Base-by-base conservation (phyloP, 2,888 invertebrate species). In the Dromius quadrimaculatus region DNA sequence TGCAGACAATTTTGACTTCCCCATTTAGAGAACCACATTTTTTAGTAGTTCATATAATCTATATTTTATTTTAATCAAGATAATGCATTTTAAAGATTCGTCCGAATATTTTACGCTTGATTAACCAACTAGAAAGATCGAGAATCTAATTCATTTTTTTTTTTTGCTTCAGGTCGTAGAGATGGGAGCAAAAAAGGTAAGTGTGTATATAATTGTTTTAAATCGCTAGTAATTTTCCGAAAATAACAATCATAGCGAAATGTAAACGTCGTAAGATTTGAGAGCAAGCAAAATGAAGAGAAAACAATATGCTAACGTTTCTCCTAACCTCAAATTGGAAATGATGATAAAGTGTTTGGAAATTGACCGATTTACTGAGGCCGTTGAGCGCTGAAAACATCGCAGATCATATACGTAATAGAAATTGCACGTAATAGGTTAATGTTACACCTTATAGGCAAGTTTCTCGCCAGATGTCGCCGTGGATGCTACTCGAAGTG, bases 341-440 rank as follows among this genome's bases (percentile, higher is more conserved):
- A 15, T 54, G 50, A 54, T 54, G 50, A 54, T 54, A 54, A 54
- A 54, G 13, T 54, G 50, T 54, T 32, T 54, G 50, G 50, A 54
- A 54, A 54, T 28, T 54, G 32, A 54, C 50, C 50, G 50, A 54
- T 54, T 54, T 54, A 54, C 50, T 50, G 23, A 5, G 28, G 15
- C 47, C 47, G 20, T n/a, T n/a, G n/a, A n/a, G n/a, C 38, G 6
- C 38, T n/a, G 43, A 45, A 41, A 41, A 41, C 15, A 41, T 50
- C 15, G 13, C 28, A 54, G 50, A 54, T 32, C 50, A 28, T 54
- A 62, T 28, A 62, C 62, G 62, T 62, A 23, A 62, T 62, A 62
- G 62, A 62, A 62, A 62, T 62, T 43, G 43, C 41, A 62, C 62
- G 62, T 62, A 62, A 62, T 62, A 62, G 62, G 62, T 62, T 62